A percentile compares a stretch with the other conserved stretches of the same genome.
Evolutionary conservation across 2,888 invertebrate species (phyloP).

Genomic region (Drosophila testacea): DNA sequence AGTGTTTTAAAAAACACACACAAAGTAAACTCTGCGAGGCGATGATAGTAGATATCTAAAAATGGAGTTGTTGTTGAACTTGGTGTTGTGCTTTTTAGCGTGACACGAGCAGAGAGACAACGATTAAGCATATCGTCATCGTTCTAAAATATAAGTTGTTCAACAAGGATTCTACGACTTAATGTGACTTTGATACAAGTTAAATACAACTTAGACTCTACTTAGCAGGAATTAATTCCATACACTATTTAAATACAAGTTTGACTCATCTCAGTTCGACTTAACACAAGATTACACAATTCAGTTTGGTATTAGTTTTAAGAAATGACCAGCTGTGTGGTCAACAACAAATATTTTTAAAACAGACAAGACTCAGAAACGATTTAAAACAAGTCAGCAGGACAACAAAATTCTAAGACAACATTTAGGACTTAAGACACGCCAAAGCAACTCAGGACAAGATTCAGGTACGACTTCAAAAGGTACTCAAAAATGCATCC

Average conservation of each 20-base stretch:
- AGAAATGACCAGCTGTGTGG: background rate
- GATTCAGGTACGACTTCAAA: background rate
- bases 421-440: background rate
- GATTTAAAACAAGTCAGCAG: background rate
- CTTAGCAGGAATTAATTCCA: background rate
- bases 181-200: background rate
- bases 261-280: background rate
- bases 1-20: constrained; percentile 59
- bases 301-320: background rate
- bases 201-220: background rate
- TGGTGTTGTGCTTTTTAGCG: background rate
- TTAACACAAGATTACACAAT: background rate
- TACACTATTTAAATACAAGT: background rate
- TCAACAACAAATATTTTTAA: too few relatives aligned
- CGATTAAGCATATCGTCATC: background rate
- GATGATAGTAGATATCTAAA: constrained; percentile 1
- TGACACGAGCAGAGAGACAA: constrained; percentile 8
- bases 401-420: background rate
- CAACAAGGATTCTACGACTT: background rate
- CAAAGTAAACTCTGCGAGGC: constrained; percentile 21
- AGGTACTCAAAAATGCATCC: background rate
- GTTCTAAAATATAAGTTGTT: background rate
- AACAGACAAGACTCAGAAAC: background rate
- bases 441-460: too few relatives aligned
- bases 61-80: background rate